Evolutionary conservation across 2,888 invertebrate species (phyloP).

Genomic region (Drosophila merina): DNA sequence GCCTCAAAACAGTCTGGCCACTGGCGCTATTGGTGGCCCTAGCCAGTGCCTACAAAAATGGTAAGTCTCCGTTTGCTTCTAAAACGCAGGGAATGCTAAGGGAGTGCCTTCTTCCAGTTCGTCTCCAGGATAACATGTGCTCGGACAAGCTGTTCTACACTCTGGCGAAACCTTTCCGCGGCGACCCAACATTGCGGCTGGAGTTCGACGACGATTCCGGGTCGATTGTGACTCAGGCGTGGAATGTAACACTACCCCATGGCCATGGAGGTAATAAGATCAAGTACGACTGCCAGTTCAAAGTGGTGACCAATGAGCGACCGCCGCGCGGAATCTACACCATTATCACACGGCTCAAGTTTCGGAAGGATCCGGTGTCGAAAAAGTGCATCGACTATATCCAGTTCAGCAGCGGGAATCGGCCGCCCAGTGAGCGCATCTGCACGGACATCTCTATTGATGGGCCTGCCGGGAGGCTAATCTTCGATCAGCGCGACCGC

Average conservation of each 20-base stretch:
- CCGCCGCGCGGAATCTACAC: conserved; percentile 80
- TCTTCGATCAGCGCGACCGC: conserved; percentile 80
- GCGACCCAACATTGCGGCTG: conserved; percentile 75
- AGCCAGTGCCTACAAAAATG: conserved; percentile 46
- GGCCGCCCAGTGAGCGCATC: conserved; percentile 79
- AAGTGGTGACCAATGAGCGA: conserved; percentile 74
- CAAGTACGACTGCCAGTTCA: conserved; percentile 80
- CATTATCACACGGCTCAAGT: conserved; percentile 81
- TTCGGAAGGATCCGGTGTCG: conserved; percentile 74
- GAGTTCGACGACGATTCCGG: conserved; percentile 80
- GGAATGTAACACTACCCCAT: conserved; percentile 80
- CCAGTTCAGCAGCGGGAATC: conserved; percentile 79
- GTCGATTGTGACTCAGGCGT: conserved; percentile 79
- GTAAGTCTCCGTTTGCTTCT: neutral
- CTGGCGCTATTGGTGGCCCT: conserved; percentile 23
- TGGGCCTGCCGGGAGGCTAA: conserved; percentile 76
- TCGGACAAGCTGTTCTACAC: conserved; percentile 77
- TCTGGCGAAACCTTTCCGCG: conserved; percentile 76
- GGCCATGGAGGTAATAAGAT: conserved; percentile 71
- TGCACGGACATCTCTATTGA: conserved; percentile 81
- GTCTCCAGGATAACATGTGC: conserved; percentile 80
- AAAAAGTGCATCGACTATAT: conserved; percentile 80
- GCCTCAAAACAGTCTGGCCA: conserved; percentile 33
- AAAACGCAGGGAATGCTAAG: neutral
- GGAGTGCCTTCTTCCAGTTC: conserved; percentile 55